Base-by-base conservation (phyloP, 2,113 vertebrate species). In the Trichechus manatus region DNA sequence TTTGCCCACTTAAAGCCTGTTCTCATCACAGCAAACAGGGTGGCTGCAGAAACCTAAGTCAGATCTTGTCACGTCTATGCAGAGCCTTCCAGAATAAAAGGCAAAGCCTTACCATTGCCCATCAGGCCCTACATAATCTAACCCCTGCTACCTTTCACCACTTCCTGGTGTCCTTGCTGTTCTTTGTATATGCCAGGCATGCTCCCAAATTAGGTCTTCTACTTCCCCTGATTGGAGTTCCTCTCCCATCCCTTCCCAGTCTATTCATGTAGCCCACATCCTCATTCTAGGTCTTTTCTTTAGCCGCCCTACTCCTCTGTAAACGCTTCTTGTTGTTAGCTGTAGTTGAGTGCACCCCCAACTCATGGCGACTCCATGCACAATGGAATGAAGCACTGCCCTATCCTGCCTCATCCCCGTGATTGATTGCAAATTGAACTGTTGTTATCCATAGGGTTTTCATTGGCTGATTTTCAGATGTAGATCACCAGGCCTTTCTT, bases 11-110 rank as follows among this genome's bases (percentile, higher is more conserved):
- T 53, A 42, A 39, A 64, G 2, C 29, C 53, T 91, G 9, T 78
- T 53, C 86, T 75, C 4, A 22, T 1, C 36, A 25, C 20, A 20
- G 8, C 31, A 61, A 5, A 42, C 59, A 75, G 31, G 10, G n/a
- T 66, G 14, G 33, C 81, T 53, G 3, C 22, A 27, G 17, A 44
- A 42, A n/a, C 14, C 33, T 20, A 7, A 39, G 39, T 83, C 29
- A 56, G 82, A 19, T 47, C 68, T 94, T 70, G 5, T 85, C 4
- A 33, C 39, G 53, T 1, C 3, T 36, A 17, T 19, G 78, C 13
- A 87, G 70, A 96, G 87, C n/a, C 36, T 64, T 83, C 29, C 70
- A 82, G 50, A 89, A 63, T 42, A 50, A 72, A 87, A 92, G 19
- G 6, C 75, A 87, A 1, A 88, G 25, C 36, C 83, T 59, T 47